Evolutionary conservation across 2,888 invertebrate genomes (phyloP), one percentile per base, ranked within the genome.

Genomic region (Ramazzottius varieornatus): DNA sequence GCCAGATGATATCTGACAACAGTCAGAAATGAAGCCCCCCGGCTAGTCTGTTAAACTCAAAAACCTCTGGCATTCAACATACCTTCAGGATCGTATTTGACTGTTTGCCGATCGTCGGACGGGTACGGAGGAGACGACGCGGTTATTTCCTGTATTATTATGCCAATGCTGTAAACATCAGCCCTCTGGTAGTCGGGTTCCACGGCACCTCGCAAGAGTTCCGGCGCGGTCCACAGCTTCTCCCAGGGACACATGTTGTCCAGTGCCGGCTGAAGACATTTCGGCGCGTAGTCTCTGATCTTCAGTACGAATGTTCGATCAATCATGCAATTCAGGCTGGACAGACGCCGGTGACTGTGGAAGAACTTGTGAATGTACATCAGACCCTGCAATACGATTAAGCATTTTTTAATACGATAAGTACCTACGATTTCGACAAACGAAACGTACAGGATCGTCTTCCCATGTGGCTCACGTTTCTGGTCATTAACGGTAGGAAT

Each of bases 281-380:
- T 54, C 20, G 54, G 54, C 4, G 54, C 54, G 29, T 54, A 54
- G 29, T 54, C 54, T 4, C 29, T 8, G 4, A 54, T 29, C 24
- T 54, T 54, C 20, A 54, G 54, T 4, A 54, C 54, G 29, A 54
- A 54, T 16, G 54, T 54, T 29, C 54, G 54, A 29, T 54, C 54
- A 29, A 54, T 54, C 54, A 54, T 54, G 54, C 54, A 54, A 4
- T 54, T 54, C 20, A 54, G 54, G 54, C 54, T 54, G 8, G 54
- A n/a, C 54, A 54, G 24, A 13, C 20, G 29, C 20, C 54, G 16
- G 54, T 54, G 54, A 54, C 24, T 16, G 8, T 24, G 16, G 54
- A 54, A 54, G 29, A 29, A 8, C 24, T 54, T 54, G 24, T 54
- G 54, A 54, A 54, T 54, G 29, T 54, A 54, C 4, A 54, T 54